Evolutionary conservation across 1,140 invertebrate species (phyloP), one percentile per base, ranked within the genome.

Genomic region (Rhopalosiphum maidis): DNA sequence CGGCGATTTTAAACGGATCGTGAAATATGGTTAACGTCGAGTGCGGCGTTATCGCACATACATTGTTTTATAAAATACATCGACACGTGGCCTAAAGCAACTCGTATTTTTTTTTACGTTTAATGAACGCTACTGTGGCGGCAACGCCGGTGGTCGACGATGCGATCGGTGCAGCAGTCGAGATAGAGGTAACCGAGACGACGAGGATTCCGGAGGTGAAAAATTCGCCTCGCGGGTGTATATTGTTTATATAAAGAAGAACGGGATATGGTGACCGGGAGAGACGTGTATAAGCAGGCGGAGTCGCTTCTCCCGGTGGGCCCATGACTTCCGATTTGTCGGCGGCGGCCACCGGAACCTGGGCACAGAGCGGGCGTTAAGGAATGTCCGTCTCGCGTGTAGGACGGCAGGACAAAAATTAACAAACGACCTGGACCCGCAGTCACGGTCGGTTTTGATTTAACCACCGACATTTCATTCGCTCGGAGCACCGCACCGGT

Each of bases 291-390:
- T 6, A n/a, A 60, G 55, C 9, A n/a, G n/a, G 15, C 15, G 15
- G 60, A 85, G 41, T 43, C 23, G 15, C 35, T 83, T 9, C 25
- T 37, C 91, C 91, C 91, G 91, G 22, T 4, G 91, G 91, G 46
- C 91, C 77, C 91, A 92, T 92, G 91, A 92, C n/a, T 92, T 92
- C 43, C 91, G 91, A 92, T 92, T 92, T 92, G 43, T 43, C 43
- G 35, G 35, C 48, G 35, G 23, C 25, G 85, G 43, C 41, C 23
- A 89, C 48, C n/a, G 87, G 48, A 25, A 55, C 22, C 30, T 9
- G 11, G 86, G n/a, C 88, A 11, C 48, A 37, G 48, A n/a, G 86
- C n/a, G 46, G n/a, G 22, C 46, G 87, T 54, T 89, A 89, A 89
- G 46, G 30, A 54, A 89, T 54, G 48, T 89, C 87, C 35, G n/a